Base-by-base conservation (phyloP, 2,113 vertebrate genomes). In the Hippopotamus amphibius region DNA sequence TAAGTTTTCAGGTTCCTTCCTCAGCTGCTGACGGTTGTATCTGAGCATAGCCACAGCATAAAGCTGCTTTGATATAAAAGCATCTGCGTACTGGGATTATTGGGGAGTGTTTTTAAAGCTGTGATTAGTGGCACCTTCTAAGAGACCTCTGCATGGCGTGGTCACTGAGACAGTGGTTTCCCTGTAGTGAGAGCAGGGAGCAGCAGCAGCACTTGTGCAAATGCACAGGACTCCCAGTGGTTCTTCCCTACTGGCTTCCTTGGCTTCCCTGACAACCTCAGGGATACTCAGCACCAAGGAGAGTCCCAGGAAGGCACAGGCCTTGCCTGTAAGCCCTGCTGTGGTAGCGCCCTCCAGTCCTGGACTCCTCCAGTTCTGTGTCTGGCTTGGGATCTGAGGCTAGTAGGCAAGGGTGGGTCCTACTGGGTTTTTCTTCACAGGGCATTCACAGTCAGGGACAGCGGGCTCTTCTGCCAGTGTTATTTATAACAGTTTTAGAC, bases 1-100 rank as follows among this genome's bases (percentile, higher is more conserved):
- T 99, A 15, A 98, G 98, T 74, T 9, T 66, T 65, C 59, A 59
- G 10, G 0, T 88, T 37, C 21, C 74, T 11, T 6, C 12, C 53
- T 97, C 53, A 57, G 13, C 59, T 72, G 37, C 61, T 88, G 10
- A 61, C 87, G 26, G 57, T 43, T 77, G 53, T 76, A 37, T 71
- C 37, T 90, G 65, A 76, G 5, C 37, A 55, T 14, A 86, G 66
- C 57, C 63, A 61, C 2, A 41, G 66, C 41, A 79, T 74, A 89
- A 61, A 90, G 59, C 33, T 65, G 41, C 84, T 87, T 92, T 88
- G 43, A 59, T 55, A 24, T 61, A 15, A 82, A 48, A 55, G 61
- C 76, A 46, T 46, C 7, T 69, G 43, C 15, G n/a, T 37, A 7
- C 26, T 74, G 48, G 68, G 77, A 59, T 74, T 59, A 16, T 83